Evolutionary conservation across 2,888 invertebrate species (phyloP), one percentile per base, ranked within the genome.

Genomic region (Neuroscelio doddi): DNA sequence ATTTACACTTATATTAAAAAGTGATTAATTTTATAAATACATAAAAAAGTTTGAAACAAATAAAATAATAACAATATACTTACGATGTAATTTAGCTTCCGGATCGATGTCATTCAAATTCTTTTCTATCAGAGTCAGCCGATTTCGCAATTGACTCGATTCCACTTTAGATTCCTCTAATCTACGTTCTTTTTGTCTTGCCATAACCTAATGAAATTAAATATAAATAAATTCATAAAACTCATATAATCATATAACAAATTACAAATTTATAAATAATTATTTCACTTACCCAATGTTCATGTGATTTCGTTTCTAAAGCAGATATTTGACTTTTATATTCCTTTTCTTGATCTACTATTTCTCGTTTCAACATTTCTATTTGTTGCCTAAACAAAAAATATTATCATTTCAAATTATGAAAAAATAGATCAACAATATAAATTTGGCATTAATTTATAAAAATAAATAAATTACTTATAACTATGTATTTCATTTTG

Each of bases 221-320:
- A 27, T 3, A 12, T 16, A 1, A 15, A 38, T 21, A 14, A 21
- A 50, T n/a, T n/a, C n/a, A n/a, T n/a, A n/a, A n/a, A n/a, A n/a
- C n/a, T n/a, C n/a, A n/a, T n/a, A n/a, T n/a, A n/a, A n/a, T n/a
- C n/a, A n/a, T n/a, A n/a, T n/a, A n/a, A 4, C 9, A n/a, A 16
- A 36, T 53, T 41, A n/a, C 14, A 2, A 38, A 15, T 2, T n/a
- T 12, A 21, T 7, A 34, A 29, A 39, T 17, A n/a, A n/a, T n/a
- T n/a, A n/a, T 75, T 74, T 39, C 46, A 72, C 76, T 66, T 74
- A 89, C 89, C 96, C 94, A 94, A 69, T 92, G 91, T 77, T 93
- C 92, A 84, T 96, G 95, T 10, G 93, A 92, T 69, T 94, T 93
- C 75, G 92, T 90, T 85, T 96, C 95, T 57, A 93, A 87, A 56